Evolutionary conservation across 1,140 invertebrate species (phyloP).

Genomic region (Drosophila melanica): DNA sequence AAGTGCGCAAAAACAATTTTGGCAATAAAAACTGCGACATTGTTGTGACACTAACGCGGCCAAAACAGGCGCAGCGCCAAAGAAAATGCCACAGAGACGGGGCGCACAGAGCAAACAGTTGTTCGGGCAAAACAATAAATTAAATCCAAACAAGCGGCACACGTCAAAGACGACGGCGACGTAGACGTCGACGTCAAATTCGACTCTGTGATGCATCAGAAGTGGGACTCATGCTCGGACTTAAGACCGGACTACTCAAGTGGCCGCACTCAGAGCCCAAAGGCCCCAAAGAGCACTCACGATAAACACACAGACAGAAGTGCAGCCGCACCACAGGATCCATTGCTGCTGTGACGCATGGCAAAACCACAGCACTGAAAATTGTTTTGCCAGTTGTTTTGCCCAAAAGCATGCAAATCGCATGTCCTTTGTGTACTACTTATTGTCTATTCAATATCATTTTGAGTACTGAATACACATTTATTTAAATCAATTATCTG

Average conservation of each 20-base stretch:
- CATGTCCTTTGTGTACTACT: too few species aligned
- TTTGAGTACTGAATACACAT: too few species aligned
- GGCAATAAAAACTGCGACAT: constrained; percentile 77
- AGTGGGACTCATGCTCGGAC: constrained; percentile 17
- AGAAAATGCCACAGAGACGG: neutral
- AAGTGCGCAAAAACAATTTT: constrained; percentile 64
- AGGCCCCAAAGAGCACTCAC: constrained; percentile 64
- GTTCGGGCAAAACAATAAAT: constrained; percentile 75
- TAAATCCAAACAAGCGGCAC: constrained; percentile 68
- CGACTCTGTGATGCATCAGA: constrained; percentile 43
- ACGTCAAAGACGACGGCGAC: constrained; percentile 64
- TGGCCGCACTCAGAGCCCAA: constrained; percentile 46
- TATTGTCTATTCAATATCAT: too few species aligned
- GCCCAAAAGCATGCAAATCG: too few species aligned
- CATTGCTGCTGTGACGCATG: constrained; percentile 10
- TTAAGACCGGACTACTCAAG: constrained; percentile 43
- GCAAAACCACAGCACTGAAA: too few species aligned
- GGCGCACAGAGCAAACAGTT: constrained; percentile 23
- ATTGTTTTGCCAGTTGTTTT: too few species aligned
- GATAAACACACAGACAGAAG: constrained; percentile 68
- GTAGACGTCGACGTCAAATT: too few species aligned
- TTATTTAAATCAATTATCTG: too few species aligned
- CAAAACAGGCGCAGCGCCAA: constrained; percentile 28
- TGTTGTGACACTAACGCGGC: constrained; percentile 71
- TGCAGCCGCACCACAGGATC: constrained; percentile 41